phyloP scores from a whole-genome alignment of 1,140 invertebrate genomes.

The Cyclina sinensis region DNA sequence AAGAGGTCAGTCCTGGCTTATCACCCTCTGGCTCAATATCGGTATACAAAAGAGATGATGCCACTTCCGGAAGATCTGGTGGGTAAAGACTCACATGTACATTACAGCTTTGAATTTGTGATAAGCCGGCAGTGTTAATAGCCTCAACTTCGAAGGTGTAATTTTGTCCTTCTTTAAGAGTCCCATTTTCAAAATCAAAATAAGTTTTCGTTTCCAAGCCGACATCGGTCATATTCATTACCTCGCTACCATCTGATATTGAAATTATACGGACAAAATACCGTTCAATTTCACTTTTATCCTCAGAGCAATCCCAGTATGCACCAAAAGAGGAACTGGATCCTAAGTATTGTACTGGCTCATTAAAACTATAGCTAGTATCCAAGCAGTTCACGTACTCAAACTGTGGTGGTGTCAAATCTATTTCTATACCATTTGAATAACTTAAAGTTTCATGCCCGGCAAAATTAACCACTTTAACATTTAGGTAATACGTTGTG shows the following conservation, averaged over 20 bases:
- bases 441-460: constrained; percentile 12
- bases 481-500: constrained; percentile 44
- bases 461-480: constrained; percentile 40
- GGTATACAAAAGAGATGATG: constrained; percentile 13
- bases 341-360: constrained; percentile 28
- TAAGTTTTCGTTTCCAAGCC: not conserved
- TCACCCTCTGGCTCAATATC: not conserved
- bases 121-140: constrained; percentile 26
- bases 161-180: constrained; percentile 13
- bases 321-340: constrained; percentile 49
- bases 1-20: constrained; percentile 5
- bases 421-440: constrained; percentile 51
- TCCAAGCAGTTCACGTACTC: constrained; percentile 41
- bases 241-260: not conserved
- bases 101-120: not conserved
- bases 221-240: constrained; percentile 26
- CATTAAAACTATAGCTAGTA: constrained; percentile 24
- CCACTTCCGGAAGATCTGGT: not conserved
- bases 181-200: not conserved
- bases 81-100: constrained; percentile 31
- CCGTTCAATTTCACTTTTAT: constrained; percentile 14
- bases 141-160: constrained; percentile 24
- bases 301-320: constrained; percentile 51
- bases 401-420: constrained; percentile 14
- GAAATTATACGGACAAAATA: not conserved